Conservation (phyloP, 2,888 invertebrate genomes). For the Drosophila ezoana region DNA sequence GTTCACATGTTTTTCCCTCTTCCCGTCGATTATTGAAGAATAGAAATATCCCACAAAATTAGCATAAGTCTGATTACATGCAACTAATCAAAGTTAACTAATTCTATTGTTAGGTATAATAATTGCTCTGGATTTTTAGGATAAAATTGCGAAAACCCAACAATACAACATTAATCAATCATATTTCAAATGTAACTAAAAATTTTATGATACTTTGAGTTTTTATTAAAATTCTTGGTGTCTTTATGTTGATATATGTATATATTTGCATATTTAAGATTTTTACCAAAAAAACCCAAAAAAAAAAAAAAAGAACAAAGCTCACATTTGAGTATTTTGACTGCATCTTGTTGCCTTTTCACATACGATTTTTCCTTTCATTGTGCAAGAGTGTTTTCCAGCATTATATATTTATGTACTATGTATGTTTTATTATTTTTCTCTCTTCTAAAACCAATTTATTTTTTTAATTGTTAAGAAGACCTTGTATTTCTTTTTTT, state of each 20-base stretch:
- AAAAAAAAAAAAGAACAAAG: neutral
- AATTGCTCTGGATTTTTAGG: conserved; percentile 58
- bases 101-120: conserved; percentile 67
- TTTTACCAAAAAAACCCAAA: neutral
- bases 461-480: conserved; percentile 1
- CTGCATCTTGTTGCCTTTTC: conserved; percentile 41
- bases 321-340: conserved; percentile 18
- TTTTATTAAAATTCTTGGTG: conserved; percentile 48
- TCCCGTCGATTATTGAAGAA: conserved; percentile 4
- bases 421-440: conserved; percentile 4
- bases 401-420: conserved; percentile 17
- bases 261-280: conserved; percentile 20
- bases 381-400: conserved; percentile 27
- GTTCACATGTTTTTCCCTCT: neutral
- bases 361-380: conserved; percentile 17
- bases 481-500: neutral
- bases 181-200: conserved; percentile 59
- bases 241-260: conserved; percentile 53
- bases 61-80: conserved; percentile 15
- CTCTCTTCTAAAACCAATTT: neutral
- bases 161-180: conserved; percentile 48
- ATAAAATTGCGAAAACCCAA: conserved; percentile 43
- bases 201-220: conserved; percentile 41
- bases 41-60: conserved; percentile 12
- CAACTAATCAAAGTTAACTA: conserved; percentile 45